Conservation (phyloP, 2,113 vertebrate species). For the Microtus richardsoni region DNA sequence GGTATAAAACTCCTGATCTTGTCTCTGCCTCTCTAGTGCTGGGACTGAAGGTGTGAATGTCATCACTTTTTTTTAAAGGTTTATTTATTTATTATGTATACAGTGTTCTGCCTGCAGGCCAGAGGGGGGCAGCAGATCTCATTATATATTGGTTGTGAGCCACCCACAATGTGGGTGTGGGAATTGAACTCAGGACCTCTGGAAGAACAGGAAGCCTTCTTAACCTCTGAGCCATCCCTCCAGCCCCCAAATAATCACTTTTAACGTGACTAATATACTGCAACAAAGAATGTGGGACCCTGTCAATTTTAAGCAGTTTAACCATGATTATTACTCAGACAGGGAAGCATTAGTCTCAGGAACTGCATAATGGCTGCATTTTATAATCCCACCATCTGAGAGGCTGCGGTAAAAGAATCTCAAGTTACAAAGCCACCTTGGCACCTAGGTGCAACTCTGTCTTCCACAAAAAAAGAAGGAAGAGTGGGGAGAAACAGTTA, state of each 20-base stretch:
- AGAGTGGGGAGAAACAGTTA: neutral
- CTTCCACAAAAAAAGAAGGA: neutral
- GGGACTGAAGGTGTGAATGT: neutral
- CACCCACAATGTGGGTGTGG: no score
- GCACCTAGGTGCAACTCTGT: neutral
- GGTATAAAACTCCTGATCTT: neutral
- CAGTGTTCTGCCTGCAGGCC: no score
- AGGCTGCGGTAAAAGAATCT: neutral
- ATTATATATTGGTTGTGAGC: no score
- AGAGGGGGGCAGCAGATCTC: no score
- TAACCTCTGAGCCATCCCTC: no score
- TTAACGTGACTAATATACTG: neutral
- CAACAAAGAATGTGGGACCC: neutral
- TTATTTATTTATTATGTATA: no score
- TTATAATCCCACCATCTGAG: neutral
- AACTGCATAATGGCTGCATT: neutral
- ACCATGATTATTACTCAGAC: constrained; percentile 39
- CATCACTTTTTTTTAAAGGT: no score
- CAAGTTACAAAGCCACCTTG: neutral
- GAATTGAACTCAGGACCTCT: no score
- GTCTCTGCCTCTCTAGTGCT: neutral
- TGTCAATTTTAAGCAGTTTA: neutral
- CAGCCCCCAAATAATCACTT: neutral
- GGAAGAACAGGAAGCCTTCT: no score
- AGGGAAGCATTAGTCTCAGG: neutral